Base-by-base conservation (phyloP, 2,113 vertebrate species). In the Octodon degus region DNA sequence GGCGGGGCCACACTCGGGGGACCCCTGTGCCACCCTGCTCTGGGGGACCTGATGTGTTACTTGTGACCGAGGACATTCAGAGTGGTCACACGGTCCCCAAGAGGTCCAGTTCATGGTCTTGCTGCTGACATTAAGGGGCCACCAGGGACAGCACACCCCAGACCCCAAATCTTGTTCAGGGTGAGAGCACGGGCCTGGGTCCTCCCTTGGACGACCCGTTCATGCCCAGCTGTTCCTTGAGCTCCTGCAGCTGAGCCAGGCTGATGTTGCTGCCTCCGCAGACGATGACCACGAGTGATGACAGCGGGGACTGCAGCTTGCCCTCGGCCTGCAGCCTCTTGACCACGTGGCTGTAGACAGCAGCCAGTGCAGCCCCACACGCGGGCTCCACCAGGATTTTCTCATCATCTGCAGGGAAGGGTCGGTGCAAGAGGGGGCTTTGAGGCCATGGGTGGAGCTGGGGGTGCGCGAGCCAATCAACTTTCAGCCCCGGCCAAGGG, bases 241-340 rank as follows among this genome's bases (percentile, higher is more conserved):
- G 98, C 60, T 65, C 97, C 65, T 65, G 89, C 20, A 99, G 98
- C 97, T 99, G 98, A 40, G 97, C 98, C 97, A 99, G 97, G 85
- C 99, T 99, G 96, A 99, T 99, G 98, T 99, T 99, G 98, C 99
- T 99, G 40, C 99, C 99, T 0, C 99, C 99, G 1, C 99, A 99
- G 93, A 99, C 99, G 4, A 99, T 98, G 13, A 99, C 91, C 67
- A 99, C 99, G 77, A 99, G 92, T 0, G 99, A 99, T 68, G 98
- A 93, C 91, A 99, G 97, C 0, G 96, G 62, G 90, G 22, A 47
- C 0, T 37, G 67, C 90, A 99, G 98, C 91, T 98, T 99, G 37
- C 98, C 98, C 65, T 99, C 98, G 0, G 65, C 93, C 95, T 99
- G 98, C 92, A 99, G 98, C 93, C 96, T 98, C 86, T 95, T 96